These are phyloP conservation scores for Platygyra sinensis DNA, from an alignment of 64 coral and sea anemone species.

Conservation along the genomic window DNA sequence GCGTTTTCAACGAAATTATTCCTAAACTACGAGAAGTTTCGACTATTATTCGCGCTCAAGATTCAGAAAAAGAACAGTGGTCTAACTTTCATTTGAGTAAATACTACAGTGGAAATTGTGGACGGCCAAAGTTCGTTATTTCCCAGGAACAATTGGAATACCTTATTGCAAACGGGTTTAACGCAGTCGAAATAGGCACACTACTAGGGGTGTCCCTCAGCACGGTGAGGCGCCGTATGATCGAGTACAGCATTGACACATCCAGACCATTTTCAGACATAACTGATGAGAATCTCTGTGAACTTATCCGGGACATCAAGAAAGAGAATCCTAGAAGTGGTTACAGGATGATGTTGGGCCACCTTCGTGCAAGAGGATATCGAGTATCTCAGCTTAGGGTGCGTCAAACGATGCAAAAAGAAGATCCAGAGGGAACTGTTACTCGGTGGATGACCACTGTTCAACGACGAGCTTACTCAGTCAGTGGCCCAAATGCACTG, in stretches of 20 bases:
- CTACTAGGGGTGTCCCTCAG: slow-evolving; percentile 41
- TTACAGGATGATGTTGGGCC: slow-evolving; percentile 64
- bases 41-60: slow-evolving; percentile 38
- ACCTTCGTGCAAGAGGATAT: slow-evolving; percentile 72
- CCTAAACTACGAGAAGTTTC: slow-evolving; percentile 37
- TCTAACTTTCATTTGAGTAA: slow-evolving; percentile 28
- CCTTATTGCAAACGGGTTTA: slow-evolving; percentile 54
- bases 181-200: slow-evolving; percentile 36
- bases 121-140: too few species aligned
- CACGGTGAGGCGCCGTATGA: slow-evolving; percentile 48
- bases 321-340: slow-evolving; percentile 68
- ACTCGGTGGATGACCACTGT: slow-evolving; percentile 62
- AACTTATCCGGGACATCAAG: slow-evolving; percentile 52
- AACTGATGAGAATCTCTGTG: slow-evolving; percentile 54
- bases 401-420: slow-evolving; percentile 64
- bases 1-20: slow-evolving; percentile 45
- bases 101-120: slow-evolving; percentile 51
- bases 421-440: slow-evolving; percentile 70
- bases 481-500: slow-evolving; percentile 51
- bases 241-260: slow-evolving; percentile 53
- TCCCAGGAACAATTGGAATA: slow-evolving; percentile 63
- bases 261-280: slow-evolving; percentile 60
- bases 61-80: slow-evolving; percentile 52
- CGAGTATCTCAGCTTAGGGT: slow-evolving; percentile 53
- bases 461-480: slow-evolving; percentile 51